phyloP scores from a whole-genome alignment of 2,888 invertebrate genomes.

The Drosophila sordidula region DNA sequence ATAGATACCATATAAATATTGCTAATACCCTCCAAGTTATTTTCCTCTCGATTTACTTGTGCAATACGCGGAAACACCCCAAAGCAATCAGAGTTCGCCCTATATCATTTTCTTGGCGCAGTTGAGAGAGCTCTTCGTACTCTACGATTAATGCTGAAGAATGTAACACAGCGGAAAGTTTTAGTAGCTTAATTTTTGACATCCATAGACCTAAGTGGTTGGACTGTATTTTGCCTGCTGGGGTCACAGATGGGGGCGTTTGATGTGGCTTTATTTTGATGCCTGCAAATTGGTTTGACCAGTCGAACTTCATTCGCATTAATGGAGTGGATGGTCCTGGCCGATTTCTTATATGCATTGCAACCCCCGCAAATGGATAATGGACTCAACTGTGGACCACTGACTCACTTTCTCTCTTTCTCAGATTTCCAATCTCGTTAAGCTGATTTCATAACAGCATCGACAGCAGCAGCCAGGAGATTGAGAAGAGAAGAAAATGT shows the following conservation, averaged over 20 bases:
- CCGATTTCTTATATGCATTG: constrained; percentile 30
- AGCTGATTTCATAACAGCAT: constrained; percentile 77
- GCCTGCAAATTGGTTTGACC: constrained; percentile 77
- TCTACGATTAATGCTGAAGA: constrained; percentile 68
- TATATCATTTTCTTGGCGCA: constrained; percentile 40
- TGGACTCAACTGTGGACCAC: constrained; percentile 26
- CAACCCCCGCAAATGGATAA: constrained; percentile 47
- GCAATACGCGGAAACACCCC: constrained; percentile 51
- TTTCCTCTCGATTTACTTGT: constrained; percentile 65
- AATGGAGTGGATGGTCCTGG: constrained; percentile 20
- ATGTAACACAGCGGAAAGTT: constrained; percentile 70
- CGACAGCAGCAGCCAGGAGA: constrained; percentile 28
- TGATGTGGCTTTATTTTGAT: constrained; percentile 71
- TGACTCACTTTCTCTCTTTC: constrained; percentile 32
- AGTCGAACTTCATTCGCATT: constrained; percentile 43
- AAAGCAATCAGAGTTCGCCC: constrained; percentile 18
- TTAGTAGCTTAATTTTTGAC: constrained; percentile 52
- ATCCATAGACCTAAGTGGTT: constrained; percentile 4
- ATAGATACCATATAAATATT: constrained; percentile 24
- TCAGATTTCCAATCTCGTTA: constrained; percentile 75
- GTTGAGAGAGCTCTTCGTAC: constrained; percentile 43
- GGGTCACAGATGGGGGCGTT: constrained; percentile 18
- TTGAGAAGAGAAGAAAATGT: constrained; percentile 14
- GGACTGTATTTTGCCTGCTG: constrained; percentile 14
- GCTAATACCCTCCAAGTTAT: constrained; percentile 24